Percentiles rank a stretch among this genome's conserved stretches.
These are phyloP conservation scores for Pedionomus torquatus DNA, from an alignment of 2,113 vertebrate species.

Conservation along the genomic window DNA sequence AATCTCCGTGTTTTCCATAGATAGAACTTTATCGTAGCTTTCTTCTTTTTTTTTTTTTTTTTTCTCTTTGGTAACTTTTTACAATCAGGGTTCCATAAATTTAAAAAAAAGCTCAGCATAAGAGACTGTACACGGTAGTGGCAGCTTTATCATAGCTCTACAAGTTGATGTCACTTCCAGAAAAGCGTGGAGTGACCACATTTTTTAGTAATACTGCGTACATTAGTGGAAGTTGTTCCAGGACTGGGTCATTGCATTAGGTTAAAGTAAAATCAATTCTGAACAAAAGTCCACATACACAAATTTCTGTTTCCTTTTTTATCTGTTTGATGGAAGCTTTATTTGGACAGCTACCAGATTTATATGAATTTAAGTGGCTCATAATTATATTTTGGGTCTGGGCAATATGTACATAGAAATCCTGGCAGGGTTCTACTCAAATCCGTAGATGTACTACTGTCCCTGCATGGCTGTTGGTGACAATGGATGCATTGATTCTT, in stretches of 20 bases:
- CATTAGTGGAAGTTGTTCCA: background rate
- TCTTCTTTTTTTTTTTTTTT: accelerated
- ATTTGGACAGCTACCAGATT: background rate
- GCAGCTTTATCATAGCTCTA: background rate
- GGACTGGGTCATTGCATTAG: background rate
- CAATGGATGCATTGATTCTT: background rate
- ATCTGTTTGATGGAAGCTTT: background rate
- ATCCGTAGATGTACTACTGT: background rate
- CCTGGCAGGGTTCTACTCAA: background rate
- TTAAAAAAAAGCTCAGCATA: background rate
- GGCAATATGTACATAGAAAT: background rate
- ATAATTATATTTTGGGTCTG: background rate
- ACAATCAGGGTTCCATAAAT: background rate
- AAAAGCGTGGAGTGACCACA: background rate
- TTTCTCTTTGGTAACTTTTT: background rate
- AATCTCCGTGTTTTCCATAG: background rate
- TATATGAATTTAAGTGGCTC: background rate
- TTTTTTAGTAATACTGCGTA: background rate
- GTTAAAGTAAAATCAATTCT: background rate
- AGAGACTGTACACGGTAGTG: background rate
- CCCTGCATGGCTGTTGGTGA: background rate
- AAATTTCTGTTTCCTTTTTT: background rate
- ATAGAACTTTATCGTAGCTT: background rate
- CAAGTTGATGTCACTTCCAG: background rate
- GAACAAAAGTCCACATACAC: background rate